Evolutionary conservation across 2,888 invertebrate species (phyloP), one percentile per base, ranked within the genome.

Genomic region (Tethea ocularis): DNA sequence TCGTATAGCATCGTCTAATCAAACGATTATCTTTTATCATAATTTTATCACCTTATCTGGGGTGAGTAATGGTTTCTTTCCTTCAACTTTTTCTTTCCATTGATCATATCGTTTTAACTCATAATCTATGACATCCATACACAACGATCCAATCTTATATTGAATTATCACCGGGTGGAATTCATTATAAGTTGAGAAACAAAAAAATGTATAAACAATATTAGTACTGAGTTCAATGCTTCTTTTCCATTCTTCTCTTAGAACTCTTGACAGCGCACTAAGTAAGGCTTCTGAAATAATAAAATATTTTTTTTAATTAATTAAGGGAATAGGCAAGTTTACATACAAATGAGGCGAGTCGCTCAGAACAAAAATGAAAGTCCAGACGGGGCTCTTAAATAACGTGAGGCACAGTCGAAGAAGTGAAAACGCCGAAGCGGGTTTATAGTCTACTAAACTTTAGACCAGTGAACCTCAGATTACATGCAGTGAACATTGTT

Each of bases 221-320:
- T 99, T 99, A 72, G 98, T 99, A 74, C 98, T 98, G 61, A 99
- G 91, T 85, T 99, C 99, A 78, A 99, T 96, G 86, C 98, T 99
- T 83, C 97, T 96, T 88, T 97, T 97, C 97, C 99, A 99, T 91
- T 99, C 99, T 93, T 99, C 99, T 69, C 99, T 95, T 58, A 99
- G 93, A 36, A 99, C 98, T 81, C 99, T 95, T 13, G 99, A 97
- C 73, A 99, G 93, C 51, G 99, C 99, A 91, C 99, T 99, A 57
- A 99, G 94, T 58, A 99, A 95, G 51, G 98, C 98, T 93, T 99
- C 97, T 97, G 89, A 58, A 71, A 94, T 90, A 66, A 59, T 52
- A 58, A 1, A 38, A 38, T 38, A n/a, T 38, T 13, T 33, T 6
- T 13, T 33, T 13, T 1, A 33, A 33, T 24, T 24, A 24, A 24